Base-by-base conservation (phyloP, 2,113 vertebrate genomes). In the Rhea pennata region DNA sequence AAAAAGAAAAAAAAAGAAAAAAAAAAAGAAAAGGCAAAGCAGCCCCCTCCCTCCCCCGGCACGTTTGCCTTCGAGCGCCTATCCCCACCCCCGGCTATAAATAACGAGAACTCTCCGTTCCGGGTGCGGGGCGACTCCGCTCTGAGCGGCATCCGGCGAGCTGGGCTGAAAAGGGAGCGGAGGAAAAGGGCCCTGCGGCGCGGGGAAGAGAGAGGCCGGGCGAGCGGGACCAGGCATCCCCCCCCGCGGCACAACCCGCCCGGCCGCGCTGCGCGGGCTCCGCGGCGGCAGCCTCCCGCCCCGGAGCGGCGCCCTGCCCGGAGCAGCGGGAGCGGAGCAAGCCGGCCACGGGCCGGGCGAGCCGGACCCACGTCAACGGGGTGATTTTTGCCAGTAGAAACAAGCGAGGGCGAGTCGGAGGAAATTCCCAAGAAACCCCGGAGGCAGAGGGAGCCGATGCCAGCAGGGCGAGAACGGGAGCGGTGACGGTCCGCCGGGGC, bases 21-120 rank as follows among this genome's bases (percentile, higher is more conserved):
- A 36, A 36, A 36, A 36, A 36, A 36, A 36, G 36, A 6, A 20
- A n/a, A 10, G 36, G 10, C 74, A n/a, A 77, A 75, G 53, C 42
- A 75, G 24, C 21, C 31, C 10, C 22, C 21, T 19, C 39, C 36
- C 72, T 22, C 65, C 7, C 42, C 36, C 36, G 0, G 1, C 31
- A 13, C 6, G 26, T 51, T 85, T 65, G 66, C 44, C 40, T 59
- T 24, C 8, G 51, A n/a, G 78, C 64, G 36, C 16, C 90, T 29
- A 44, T 39, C 80, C 59, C 86, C 77, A 44, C n/a, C 80, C 59
- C 86, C 77, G 69, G 83, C 88, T 92, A 92, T 93, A 76, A 97
- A 93, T 91, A 83, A 51, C 54, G 16, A 0, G 85, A 42, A 33
- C 51, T 44, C 46, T 14, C 78, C 0, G 56, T 62, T 44, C 87